A percentile compares a stretch with the other conserved stretches of the same genome.
Evolutionary conservation across 2,888 invertebrate genomes (phyloP).

Genomic region (Trachelus stipa): DNA sequence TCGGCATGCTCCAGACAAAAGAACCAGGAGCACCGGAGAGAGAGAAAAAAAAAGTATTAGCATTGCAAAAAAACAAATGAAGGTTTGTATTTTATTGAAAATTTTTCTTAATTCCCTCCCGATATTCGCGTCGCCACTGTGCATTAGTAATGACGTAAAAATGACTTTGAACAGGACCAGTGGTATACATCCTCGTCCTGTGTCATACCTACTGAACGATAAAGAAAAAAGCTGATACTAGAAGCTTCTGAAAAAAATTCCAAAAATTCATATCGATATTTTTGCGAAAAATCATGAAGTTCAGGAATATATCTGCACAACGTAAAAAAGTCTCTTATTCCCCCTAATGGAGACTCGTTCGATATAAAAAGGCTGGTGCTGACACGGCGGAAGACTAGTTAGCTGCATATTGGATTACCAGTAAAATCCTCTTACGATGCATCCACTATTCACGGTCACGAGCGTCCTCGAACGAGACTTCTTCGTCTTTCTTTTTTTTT

Average conservation of each 20-base stretch:
- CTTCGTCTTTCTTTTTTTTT: neutral
- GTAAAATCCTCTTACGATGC: conserved; percentile 56
- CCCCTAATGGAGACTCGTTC: neutral
- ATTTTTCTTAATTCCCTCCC: neutral
- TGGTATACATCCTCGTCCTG: no score
- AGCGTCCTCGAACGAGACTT: neutral
- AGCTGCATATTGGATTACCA: conserved; percentile 58
- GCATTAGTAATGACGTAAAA: neutral
- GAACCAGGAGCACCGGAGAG: neutral
- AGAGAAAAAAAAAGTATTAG: neutral
- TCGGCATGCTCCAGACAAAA: neutral
- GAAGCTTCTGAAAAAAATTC: no score
- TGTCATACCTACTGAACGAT: neutral
- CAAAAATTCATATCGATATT: no score
- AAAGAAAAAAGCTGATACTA: neutral
- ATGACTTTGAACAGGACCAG: neutral
- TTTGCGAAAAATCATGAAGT: no score
- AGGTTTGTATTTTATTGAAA: neutral
- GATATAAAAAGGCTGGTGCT: neutral
- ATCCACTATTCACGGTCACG: conserved; percentile 24
- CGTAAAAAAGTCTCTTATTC: neutral
- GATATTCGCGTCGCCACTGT: neutral
- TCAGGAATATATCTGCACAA: no score
- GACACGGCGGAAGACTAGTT: neutral
- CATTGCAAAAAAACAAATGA: neutral